Evolutionary conservation across 1,140 invertebrate genomes (phyloP), one percentile per base, ranked within the genome.

Genomic region (Pseudomyrmex concolor): DNA sequence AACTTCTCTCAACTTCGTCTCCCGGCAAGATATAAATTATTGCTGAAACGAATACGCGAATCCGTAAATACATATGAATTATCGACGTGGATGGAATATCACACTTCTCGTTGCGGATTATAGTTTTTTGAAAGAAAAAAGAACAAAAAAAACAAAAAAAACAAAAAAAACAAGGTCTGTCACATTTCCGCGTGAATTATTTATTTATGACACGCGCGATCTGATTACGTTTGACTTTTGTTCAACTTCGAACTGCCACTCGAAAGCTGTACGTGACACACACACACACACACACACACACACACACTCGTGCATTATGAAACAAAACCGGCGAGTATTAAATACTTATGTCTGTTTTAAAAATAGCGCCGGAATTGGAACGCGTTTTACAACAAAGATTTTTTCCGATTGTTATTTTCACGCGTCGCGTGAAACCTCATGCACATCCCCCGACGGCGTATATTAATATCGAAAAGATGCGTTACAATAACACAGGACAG

Each of bases 401-500:
- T 15, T 78, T 78, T 59, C 7, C 66, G 12, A 80, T 77, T 50
- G 76, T 80, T 71, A 34, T 48, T 34, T 60, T 59, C 25, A 13
- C 8, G 64, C 51, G 15, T 50, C 34, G 34, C 25, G 25, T 5
- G 25, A 34, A 70, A 59, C 43, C 59, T 48, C n/a, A 43, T 51
- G 51, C 1, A 8, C 48, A 34, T 34, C 5, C 34, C 34, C 34
- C 34, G 34, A 34, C 19, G 62, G 5, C 43, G 64, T 64, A 45
- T 70, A 57, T 80, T 80, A 80, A 80, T 80, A 51, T 48, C 48
- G 48, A 48, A 71, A 59, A 60, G 55, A 80, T 80, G 76, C 76
- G 50, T 34, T 80, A 80, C 76, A 80, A 80, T 80, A 80, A 80
- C 76, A 48, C 43, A 17, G 76, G 76, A 45, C 66, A 57, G 66